phyloP scores from a whole-genome alignment of 2,888 invertebrate species.

The Patella ulyssiponensis region DNA sequence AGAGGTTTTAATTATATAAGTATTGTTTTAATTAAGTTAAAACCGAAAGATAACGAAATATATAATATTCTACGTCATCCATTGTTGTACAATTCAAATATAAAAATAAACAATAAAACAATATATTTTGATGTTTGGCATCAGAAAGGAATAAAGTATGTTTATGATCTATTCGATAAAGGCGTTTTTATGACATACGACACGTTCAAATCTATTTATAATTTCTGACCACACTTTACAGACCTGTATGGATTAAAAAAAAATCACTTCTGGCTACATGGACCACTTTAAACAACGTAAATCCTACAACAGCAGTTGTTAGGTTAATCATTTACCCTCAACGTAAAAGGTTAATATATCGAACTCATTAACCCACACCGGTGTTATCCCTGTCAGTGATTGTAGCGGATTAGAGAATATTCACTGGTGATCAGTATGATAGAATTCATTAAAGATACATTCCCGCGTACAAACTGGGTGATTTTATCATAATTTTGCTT shows the following conservation, averaged over 20 bases:
- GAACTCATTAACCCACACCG: too few species aligned
- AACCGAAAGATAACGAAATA: not conserved
- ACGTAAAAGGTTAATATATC: too few species aligned
- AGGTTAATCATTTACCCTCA: not conserved
- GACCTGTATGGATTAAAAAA: constrained; percentile 4
- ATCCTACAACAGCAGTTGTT: not conserved
- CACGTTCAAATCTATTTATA: not conserved
- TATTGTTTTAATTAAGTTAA: not conserved
- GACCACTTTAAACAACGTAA: not conserved
- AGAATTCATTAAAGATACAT: too few species aligned
- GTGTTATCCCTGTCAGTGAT: too few species aligned
- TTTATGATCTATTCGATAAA: constrained; percentile 5
- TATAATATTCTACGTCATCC: not conserved
- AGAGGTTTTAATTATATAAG: not conserved
- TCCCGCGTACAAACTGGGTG: too few species aligned
- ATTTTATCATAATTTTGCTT: too few species aligned
- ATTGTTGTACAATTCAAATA: not conserved
- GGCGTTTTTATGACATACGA: not conserved
- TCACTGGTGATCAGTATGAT: too few species aligned
- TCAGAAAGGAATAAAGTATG: not conserved
- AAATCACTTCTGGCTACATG: not conserved
- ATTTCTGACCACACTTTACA: not conserved
- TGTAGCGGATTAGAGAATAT: too few species aligned
- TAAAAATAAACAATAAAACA: not conserved
- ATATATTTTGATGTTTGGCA: not conserved